Conservation (phyloP, 2,888 invertebrate species). For the Apotomis capreana region DNA sequence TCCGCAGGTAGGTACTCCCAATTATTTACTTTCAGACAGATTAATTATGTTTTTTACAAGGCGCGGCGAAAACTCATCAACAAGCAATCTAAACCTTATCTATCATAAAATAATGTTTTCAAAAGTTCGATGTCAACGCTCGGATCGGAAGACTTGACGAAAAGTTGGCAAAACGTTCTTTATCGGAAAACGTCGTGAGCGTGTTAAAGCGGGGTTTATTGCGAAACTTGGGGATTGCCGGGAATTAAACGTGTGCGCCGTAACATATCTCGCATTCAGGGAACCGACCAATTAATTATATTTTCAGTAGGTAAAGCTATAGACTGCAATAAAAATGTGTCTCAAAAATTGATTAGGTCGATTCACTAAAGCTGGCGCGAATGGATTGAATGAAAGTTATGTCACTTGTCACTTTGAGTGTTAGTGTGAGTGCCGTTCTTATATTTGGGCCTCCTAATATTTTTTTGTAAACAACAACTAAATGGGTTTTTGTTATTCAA, state of each 20-base stretch:
- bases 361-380: too few relatives aligned
- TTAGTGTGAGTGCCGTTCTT: too few relatives aligned
- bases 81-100: conserved; percentile 27
- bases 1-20: too few relatives aligned
- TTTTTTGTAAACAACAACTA: too few relatives aligned
- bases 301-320: too few relatives aligned
- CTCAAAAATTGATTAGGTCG: too few relatives aligned
- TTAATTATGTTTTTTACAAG: conserved; percentile 30
- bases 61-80: conserved; percentile 29
- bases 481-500: too few relatives aligned
- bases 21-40: conserved; percentile 5
- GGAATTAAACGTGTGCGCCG: conserved; percentile 30
- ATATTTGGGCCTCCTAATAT: too few relatives aligned
- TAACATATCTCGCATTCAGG: background rate
- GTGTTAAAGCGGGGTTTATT: conserved; percentile 44
- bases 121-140: conserved; percentile 37
- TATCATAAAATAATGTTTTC: conserved; percentile 21
- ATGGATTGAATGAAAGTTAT: too few relatives aligned
- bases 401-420: too few relatives aligned
- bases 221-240: conserved; percentile 39
- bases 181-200: conserved; percentile 31
- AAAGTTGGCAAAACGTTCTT: conserved; percentile 41
- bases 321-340: too few relatives aligned
- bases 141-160: conserved; percentile 38
- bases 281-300: too few relatives aligned